Conservation (phyloP, 2,113 vertebrate genomes). For the Daphoenositta chrysoptera region DNA sequence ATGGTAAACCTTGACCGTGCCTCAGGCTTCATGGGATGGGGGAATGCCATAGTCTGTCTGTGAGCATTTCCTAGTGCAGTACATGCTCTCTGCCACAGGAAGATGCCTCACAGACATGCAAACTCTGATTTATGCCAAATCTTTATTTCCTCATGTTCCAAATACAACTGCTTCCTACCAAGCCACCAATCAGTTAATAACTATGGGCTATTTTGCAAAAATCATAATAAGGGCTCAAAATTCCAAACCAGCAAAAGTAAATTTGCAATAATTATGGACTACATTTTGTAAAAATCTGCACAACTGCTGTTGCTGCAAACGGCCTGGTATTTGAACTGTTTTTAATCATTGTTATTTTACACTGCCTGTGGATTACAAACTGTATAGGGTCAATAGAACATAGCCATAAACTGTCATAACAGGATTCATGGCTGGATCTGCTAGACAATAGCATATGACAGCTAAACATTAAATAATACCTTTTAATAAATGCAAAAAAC, state of each 20-base stretch:
- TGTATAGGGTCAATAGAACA: not conserved
- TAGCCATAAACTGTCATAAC: not conserved
- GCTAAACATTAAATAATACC: not conserved
- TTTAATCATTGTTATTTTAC: not conserved
- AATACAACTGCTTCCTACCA: accelerated
- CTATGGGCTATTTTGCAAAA: not conserved
- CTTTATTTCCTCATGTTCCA: not conserved
- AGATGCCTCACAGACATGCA: not conserved
- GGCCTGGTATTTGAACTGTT: not conserved
- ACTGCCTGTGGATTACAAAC: not conserved
- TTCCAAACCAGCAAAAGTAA: not conserved
- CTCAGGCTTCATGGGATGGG: not conserved
- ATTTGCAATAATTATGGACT: not conserved
- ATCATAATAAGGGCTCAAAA: not conserved
- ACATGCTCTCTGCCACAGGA: not conserved
- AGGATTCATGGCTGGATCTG: not conserved
- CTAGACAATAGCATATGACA: not conserved
- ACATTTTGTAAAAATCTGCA: not conserved
- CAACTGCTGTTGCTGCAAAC: not conserved
- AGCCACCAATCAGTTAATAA: not conserved
- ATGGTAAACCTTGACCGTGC: not conserved
- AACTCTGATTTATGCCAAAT: not conserved
- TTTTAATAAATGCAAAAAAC: not conserved
- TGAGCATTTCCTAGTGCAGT: not conserved
- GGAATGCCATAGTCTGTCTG: not conserved